Percentiles rank a stretch among this genome's conserved stretches.
Evolutionary conservation across 2,797 vertebrate genomes (phyloP).

Genomic region (Masticophis lateralis): DNA sequence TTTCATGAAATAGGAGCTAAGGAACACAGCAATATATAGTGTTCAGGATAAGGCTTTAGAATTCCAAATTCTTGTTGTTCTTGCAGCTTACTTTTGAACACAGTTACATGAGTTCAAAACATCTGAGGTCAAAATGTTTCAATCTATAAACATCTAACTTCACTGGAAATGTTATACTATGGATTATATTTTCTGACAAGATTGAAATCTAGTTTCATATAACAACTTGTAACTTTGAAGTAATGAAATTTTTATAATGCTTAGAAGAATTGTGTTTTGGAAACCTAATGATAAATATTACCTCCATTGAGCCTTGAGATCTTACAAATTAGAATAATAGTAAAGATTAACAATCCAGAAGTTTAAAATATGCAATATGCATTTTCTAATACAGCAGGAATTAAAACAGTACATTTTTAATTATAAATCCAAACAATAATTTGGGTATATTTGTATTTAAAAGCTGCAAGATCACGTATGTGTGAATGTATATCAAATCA

Average conservation of each 20-base stretch:
- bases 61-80: background rate
- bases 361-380: background rate
- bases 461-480: background rate
- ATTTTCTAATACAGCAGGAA: background rate
- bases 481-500: background rate
- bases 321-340: background rate
- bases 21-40: background rate
- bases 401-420: background rate
- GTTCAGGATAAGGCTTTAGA: background rate
- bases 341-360: background rate
- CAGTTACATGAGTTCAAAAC: background rate
- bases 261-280: background rate
- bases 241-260: background rate
- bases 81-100: background rate
- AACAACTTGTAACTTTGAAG: background rate
- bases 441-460: background rate
- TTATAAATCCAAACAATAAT: background rate
- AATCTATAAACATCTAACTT: background rate
- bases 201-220: background rate
- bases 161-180: background rate
- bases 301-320: background rate
- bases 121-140: background rate
- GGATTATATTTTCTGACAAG: background rate
- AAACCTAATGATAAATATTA: background rate
- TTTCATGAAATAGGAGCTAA: background rate